These are phyloP conservation scores for Leucoma salicis DNA, from an alignment of 2,888 invertebrate genomes.

Conservation along the genomic window DNA sequence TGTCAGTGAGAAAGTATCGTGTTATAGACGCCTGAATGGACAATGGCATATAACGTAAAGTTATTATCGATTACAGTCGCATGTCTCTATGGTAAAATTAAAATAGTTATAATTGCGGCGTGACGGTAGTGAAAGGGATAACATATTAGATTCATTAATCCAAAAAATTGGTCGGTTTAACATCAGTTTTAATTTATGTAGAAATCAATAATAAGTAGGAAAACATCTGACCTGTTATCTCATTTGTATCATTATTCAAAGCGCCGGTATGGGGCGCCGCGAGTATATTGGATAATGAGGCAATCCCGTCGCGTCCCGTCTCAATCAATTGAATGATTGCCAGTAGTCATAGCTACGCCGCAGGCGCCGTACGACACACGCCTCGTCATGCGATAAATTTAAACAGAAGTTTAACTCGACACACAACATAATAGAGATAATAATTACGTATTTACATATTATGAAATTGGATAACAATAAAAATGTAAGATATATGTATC, in stretches of 20 bases:
- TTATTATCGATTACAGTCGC: conserved; percentile 15
- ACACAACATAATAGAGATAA: no score
- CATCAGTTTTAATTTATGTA: not conserved
- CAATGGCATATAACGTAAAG: conserved; percentile 18
- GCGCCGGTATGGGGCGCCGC: conserved; percentile 45
- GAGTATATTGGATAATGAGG: conserved; percentile 70
- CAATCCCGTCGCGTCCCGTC: conserved; percentile 57
- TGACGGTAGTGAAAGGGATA: conserved; percentile 15
- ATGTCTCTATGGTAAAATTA: not conserved
- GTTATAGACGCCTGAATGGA: conserved; percentile 13
- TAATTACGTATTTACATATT: no score
- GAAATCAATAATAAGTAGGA: conserved; percentile 16
- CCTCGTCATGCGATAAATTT: not conserved
- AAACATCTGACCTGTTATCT: conserved; percentile 28
- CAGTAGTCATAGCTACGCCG: conserved; percentile 52
- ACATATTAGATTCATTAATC: not conserved
- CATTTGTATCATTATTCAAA: conserved; percentile 39
- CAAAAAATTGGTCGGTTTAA: not conserved
- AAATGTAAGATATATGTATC: no score
- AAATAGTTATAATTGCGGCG: not conserved
- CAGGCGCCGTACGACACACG: conserved; percentile 13
- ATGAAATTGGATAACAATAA: no score
- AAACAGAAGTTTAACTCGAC: conserved; percentile 2
- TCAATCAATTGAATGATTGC: conserved; percentile 70
- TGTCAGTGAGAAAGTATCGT: conserved; percentile 33